phyloP scores from a whole-genome alignment of 2,888 invertebrate species.

The Eristalinus aeneus region DNA sequence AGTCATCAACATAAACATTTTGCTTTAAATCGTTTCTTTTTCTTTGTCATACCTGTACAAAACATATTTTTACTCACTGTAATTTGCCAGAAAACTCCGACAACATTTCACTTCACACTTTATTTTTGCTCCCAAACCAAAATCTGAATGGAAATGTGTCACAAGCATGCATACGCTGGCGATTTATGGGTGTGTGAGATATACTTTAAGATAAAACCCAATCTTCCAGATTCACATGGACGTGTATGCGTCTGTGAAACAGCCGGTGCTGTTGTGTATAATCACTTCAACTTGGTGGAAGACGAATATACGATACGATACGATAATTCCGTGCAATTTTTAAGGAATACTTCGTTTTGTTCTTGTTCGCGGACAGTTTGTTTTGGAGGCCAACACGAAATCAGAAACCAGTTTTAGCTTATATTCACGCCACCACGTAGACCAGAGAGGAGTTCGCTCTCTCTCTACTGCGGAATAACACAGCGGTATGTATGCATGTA shows the following conservation, averaged over 20 bases:
- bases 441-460: not conserved
- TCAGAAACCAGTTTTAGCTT: slow-evolving; percentile 13
- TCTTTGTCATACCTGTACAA: not conserved
- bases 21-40: no score
- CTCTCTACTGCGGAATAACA: slow-evolving; percentile 31
- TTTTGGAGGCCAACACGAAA: slow-evolving; percentile 25
- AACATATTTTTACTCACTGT: not conserved
- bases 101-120: not conserved
- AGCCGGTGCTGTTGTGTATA: not conserved
- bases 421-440: not conserved
- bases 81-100: not conserved
- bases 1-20: no score
- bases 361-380: not conserved
- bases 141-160: not conserved
- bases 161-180: not conserved
- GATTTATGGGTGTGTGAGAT: not conserved
- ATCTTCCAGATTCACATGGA: not conserved
- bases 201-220: not conserved
- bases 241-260: not conserved
- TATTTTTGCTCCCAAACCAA: not conserved
- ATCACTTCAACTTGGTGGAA: not conserved
- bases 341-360: not conserved
- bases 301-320: not conserved
- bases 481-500: not conserved
- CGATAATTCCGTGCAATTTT: not conserved